Base-by-base conservation (phyloP, 2,888 invertebrate genomes). In the Agriopis aurantiaria region DNA sequence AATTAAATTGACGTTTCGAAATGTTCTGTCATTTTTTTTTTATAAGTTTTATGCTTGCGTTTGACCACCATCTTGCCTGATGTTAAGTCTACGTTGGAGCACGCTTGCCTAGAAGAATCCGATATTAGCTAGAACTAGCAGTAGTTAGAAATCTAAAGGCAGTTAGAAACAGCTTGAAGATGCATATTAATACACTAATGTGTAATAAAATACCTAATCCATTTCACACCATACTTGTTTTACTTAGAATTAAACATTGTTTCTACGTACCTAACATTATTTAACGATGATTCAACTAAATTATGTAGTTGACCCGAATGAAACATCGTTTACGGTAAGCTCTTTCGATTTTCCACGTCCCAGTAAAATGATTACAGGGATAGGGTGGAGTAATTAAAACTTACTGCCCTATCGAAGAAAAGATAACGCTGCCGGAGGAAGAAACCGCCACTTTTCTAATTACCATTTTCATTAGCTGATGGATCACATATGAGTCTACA, bases 401-500 rank as follows among this genome's bases (percentile, higher is more conserved):
- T 82, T 89, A 87, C 90, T 88, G 85, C 88, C 85, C 88, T 87
- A 90, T 89, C 88, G 91, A 93, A 93, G 93, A 92, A 90, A 93
- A 93, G 94, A 93, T 93, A 93, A 93, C 90, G 91, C 83, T 82
- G 80, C 81, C 79, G 88, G 88, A 88, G 92, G 92, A 93, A 93
- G 93, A 93, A 91, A 92, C 89, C 86, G 72, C 87, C 92, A 92
- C 90, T 91, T 90, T 92, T 91, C 88, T 93, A 92, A 94, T 93
- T 92, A 92, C 91, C 75, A 48, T 86, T 87, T 92, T 92, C 94
- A 94, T 93, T 94, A 94, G 93, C 87, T 94, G 94, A 94, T 94
- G 92, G 91, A 89, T 87, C 78, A 67, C 65, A 65, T 46, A 68
- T 65, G 49, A 61, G 68, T 61, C 14, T 68, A 51, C 61, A 56